phyloP scores from a whole-genome alignment of 1,140 invertebrate genomes.

The Lepeophtheirus salmonis region DNA sequence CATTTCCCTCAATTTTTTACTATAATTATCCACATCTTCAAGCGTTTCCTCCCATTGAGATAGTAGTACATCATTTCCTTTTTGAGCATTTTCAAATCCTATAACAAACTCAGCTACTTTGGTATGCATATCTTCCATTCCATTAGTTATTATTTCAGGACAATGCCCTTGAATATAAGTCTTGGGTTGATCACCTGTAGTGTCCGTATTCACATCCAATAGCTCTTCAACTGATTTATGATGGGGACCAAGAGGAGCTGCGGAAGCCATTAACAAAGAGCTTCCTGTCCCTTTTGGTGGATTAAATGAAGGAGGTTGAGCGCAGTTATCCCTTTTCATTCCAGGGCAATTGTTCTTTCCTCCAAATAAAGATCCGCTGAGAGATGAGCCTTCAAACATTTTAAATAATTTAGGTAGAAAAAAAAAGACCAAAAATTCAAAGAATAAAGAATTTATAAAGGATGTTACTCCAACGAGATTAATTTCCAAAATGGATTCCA shows the following conservation, averaged over 20 bases:
- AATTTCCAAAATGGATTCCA: too few relatives aligned
- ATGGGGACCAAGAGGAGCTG: background rate
- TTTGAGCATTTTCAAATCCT: background rate
- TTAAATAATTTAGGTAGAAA: too few relatives aligned
- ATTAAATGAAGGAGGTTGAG: too few relatives aligned
- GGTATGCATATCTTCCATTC: background rate
- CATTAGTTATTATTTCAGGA: background rate
- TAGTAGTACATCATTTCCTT: background rate
- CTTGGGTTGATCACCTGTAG: background rate
- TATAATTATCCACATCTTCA: background rate
- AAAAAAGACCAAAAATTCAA: too few relatives aligned
- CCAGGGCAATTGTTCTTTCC: too few relatives aligned
- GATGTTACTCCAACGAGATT: too few relatives aligned
- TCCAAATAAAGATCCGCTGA: too few relatives aligned
- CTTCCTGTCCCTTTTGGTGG: too few relatives aligned
- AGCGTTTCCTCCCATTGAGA: background rate
- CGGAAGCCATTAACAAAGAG: too few relatives aligned
- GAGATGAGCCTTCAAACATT: too few relatives aligned
- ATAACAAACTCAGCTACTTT: background rate
- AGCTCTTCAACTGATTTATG: background rate
- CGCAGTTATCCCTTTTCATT: too few relatives aligned
- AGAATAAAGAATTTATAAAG: too few relatives aligned
- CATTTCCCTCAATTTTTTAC: background rate
- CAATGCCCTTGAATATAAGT: background rate
- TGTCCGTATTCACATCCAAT: background rate